phyloP scores from a whole-genome alignment of 2,113 vertebrate genomes.

The Triplophysa tibetana region DNA sequence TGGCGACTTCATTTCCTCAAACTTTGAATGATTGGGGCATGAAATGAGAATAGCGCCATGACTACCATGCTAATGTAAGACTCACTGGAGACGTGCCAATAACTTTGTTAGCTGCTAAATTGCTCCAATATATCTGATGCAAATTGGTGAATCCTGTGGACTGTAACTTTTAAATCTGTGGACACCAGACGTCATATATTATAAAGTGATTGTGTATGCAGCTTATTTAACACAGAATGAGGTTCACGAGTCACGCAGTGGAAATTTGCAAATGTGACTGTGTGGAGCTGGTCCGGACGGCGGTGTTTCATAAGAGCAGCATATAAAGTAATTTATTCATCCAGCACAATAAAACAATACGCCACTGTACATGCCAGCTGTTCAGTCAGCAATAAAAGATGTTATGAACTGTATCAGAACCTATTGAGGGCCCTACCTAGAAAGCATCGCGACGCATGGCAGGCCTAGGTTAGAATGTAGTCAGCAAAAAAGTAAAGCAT shows the following conservation, averaged over 20 bases:
- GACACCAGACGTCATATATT: slow-evolving; percentile 1
- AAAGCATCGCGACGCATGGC: too few relatives aligned
- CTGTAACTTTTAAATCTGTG: background rate
- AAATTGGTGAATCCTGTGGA: slow-evolving; percentile 26
- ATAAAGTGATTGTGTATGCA: slow-evolving; percentile 17
- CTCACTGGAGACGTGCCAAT: slow-evolving; percentile 36
- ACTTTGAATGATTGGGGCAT: slow-evolving; percentile 54
- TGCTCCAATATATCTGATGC: slow-evolving; percentile 38
- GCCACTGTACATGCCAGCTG: too few relatives aligned
- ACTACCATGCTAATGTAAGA: slow-evolving; percentile 45
- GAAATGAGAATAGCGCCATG: slow-evolving; percentile 60
- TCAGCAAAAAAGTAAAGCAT: too few relatives aligned
- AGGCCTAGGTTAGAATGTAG: too few relatives aligned
- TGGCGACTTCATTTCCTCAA: slow-evolving; percentile 57
- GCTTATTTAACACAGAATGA: slow-evolving; percentile 12
- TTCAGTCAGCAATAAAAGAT: too few relatives aligned
- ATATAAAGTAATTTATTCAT: background rate
- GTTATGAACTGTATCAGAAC: too few relatives aligned
- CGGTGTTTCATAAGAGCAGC: background rate
- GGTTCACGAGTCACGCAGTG: background rate
- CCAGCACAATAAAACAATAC: background rate
- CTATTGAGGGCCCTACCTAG: too few relatives aligned
- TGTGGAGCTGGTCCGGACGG: background rate
- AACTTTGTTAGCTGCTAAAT: slow-evolving; percentile 26
- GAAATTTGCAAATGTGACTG: background rate